Evolutionary conservation across 1,140 invertebrate genomes (phyloP), one percentile per base, ranked within the genome.

Genomic region (Dinothrombium tinctorium): DNA sequence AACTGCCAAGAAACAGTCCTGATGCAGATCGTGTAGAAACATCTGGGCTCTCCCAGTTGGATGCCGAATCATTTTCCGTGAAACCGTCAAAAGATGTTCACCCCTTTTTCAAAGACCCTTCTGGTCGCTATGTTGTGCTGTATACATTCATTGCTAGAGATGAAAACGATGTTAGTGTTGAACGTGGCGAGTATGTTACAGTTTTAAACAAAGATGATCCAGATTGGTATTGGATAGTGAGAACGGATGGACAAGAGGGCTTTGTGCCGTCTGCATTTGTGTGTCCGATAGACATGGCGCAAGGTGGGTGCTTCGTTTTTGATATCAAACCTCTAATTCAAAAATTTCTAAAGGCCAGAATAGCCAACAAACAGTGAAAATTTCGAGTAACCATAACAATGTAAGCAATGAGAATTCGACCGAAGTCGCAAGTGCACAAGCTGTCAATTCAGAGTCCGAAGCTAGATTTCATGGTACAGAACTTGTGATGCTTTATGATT

Each of bases 201-300:
- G 80, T 90, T 2, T 59, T 92, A 9, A 94, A 92, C 59, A 66
- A 76, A 50, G 83, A 90, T 56, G 86, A 90, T 61, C 74, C 79
- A 1, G 81, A 90, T 56, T 90, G 86, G 86, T 87, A 78, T 54
- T 92, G 84, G 86, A 79, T 92, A 28, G 70, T 84, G 17, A 66
- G 79, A 43, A 79, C 75, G 50, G 81, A 89, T 56, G 80, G 80
- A 1, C 77, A 84, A 53, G 86, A 92, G 62, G 87, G 87, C 9
- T 94, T 94, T 59, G 83, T 92, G 22, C 87, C 87, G 6, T 76
- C 76, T 22, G 80, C 77, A n/a, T 90, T 87, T 58, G 77, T 90
- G 7, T 90, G 84, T 64, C 81, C 81, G 5, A 78, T 73, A 31
- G 72, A 76, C 17, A 74, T 78, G 25, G 69, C 77, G 40, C 74